Percentiles rank a stretch among this genome's conserved stretches.
phyloP scores from a whole-genome alignment of 1,140 invertebrate genomes.

The Anastatus disparis region DNA sequence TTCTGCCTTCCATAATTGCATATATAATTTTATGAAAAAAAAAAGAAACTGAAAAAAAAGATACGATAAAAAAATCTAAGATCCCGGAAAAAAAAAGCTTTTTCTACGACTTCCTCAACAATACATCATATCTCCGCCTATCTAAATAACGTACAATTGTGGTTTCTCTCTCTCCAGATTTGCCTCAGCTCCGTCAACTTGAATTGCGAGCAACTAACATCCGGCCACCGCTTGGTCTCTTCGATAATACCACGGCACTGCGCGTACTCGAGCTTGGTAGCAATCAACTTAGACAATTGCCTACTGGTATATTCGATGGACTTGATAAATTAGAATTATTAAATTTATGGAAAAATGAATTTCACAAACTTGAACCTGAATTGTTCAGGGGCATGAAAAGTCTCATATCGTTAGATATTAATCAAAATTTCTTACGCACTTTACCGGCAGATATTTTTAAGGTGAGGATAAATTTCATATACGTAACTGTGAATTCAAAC shows the following conservation, averaged over 20 bases:
- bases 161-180: constrained; percentile 46
- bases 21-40: no score
- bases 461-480: constrained; percentile 6
- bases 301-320: constrained; percentile 71
- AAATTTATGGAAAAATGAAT: constrained; percentile 73
- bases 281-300: constrained; percentile 70
- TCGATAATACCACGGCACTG: constrained; percentile 63
- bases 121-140: neutral
- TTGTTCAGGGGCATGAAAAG: constrained; percentile 70
- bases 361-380: constrained; percentile 70
- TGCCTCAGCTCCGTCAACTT: constrained; percentile 22
- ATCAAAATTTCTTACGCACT: constrained; percentile 66
- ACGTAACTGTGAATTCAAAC: neutral
- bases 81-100: no score
- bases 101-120: no score
- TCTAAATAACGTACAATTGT: neutral
- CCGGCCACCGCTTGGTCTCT: constrained; percentile 46
- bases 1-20: no score
- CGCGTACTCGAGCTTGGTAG: constrained; percentile 72
- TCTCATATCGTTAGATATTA: constrained; percentile 72
- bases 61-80: neutral
- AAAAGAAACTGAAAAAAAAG: no score
- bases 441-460: constrained; percentile 29
- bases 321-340: constrained; percentile 69
- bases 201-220: constrained; percentile 66